A percentile compares a stretch with the other conserved stretches of the same genome.
Conservation (phyloP, 2,113 vertebrate genomes). For the Percopsis transmontana region DNA sequence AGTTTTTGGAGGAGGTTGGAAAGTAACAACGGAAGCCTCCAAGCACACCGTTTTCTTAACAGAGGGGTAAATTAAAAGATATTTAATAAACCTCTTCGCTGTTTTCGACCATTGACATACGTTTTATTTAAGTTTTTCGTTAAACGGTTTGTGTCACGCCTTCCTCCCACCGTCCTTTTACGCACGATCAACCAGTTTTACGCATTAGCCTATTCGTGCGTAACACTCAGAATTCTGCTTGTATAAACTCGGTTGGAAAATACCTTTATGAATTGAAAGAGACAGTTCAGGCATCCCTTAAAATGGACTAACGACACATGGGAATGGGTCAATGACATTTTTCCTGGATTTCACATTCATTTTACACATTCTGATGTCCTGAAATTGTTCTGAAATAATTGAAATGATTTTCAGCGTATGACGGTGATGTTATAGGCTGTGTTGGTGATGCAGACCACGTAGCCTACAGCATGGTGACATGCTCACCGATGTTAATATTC, state of each 20-base stretch:
- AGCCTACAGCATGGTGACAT: too few relatives aligned
- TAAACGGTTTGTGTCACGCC: slow-evolving; percentile 29
- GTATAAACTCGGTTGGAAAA: slow-evolving; percentile 27
- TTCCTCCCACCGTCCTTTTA: slow-evolving; percentile 34
- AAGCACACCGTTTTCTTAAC: not conserved
- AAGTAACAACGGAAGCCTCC: slow-evolving; percentile 74
- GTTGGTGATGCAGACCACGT: too few relatives aligned
- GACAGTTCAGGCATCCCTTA: slow-evolving; percentile 2
- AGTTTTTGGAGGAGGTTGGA: slow-evolving; percentile 88
- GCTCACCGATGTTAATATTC: too few relatives aligned
- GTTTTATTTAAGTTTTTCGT: slow-evolving; percentile 4
- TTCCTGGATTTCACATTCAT: not conserved
- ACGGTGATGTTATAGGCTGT: too few relatives aligned
- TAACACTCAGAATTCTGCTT: slow-evolving; percentile 13
- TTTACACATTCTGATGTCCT: not conserved
- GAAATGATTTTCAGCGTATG: too few relatives aligned
- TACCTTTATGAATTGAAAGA: not conserved
- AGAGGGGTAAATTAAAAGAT: not conserved
- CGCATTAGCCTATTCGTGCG: slow-evolving; percentile 26
- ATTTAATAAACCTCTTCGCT: slow-evolving; percentile 13
- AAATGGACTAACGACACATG: slow-evolving; percentile 8
- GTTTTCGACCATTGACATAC: slow-evolving; percentile 41
- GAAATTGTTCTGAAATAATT: not conserved
- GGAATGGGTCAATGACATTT: not conserved
- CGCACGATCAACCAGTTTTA: slow-evolving; percentile 53